A percentile compares a stretch with the other conserved stretches of the same genome.
Evolutionary conservation across 2,113 vertebrate species (phyloP).

Genomic region (Capra hircus): DNA sequence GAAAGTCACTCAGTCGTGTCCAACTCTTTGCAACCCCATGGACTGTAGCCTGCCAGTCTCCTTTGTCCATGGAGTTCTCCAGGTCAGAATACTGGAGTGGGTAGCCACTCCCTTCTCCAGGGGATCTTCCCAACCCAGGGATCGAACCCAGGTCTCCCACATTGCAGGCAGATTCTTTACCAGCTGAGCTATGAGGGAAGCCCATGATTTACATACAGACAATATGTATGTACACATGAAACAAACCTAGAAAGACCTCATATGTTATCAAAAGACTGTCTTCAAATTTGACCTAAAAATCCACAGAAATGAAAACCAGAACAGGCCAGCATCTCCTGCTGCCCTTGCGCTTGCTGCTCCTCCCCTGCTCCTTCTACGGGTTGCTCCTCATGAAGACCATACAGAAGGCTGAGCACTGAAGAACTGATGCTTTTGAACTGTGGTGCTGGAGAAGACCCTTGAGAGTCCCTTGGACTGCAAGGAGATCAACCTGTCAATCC

Average conservation of each 20-base stretch:
- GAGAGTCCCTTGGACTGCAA: background rate
- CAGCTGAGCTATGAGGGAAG: background rate
- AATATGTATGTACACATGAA: background rate
- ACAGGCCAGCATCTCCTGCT: background rate
- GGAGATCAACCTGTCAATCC: background rate
- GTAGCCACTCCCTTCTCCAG: too few species aligned
- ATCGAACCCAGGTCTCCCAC: accelerated
- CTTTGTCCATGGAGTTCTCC: too few species aligned
- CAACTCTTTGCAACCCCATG: background rate
- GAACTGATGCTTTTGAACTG: background rate
- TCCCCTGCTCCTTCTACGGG: background rate
- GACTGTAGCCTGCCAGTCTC: background rate
- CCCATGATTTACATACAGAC: background rate
- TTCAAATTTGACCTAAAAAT: background rate
- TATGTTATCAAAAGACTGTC: background rate
- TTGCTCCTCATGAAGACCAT: background rate
- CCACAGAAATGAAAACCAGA: background rate
- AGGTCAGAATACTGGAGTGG: too few species aligned
- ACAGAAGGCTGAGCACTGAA: background rate
- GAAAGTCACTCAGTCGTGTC: background rate
- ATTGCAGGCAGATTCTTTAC: too few species aligned
- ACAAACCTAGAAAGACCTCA: background rate
- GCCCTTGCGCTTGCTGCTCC: background rate
- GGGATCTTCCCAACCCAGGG: too few species aligned
- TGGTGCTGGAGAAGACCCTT: background rate